Evolutionary conservation across 35 echinoderm and acorn worm species (phyloP), one percentile per base, ranked within the genome.

Genomic region (Heliocidaris erythrogramma): DNA sequence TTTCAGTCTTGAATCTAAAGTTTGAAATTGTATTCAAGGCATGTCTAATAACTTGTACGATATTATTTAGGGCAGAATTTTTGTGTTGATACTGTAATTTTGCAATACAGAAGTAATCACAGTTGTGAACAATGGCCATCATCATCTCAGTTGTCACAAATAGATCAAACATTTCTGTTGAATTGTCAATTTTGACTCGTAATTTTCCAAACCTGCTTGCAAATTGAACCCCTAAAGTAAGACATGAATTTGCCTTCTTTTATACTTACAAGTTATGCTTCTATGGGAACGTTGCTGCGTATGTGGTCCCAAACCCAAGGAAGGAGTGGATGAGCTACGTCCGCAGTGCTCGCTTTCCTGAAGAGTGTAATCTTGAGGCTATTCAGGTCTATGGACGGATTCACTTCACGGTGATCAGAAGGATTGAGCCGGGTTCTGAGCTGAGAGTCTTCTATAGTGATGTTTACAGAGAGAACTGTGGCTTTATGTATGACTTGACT

Each of bases 381-480:
- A 49, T 11, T 52, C 91, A 92, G 49, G n/a, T 52, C 47, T 92
- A 92, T 56, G 91, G 91, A 30, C 91, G 91, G 48, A 92, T 92
- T n/a, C n/a, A 92, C 50, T 92, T 92, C 91, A 59, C 49, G 2
- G 49, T 48, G 49, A 92, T 13, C 29, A 30, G 13, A 29, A 48
- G 29, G 31, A 53, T 92, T 4, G 31, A 92, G 32, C 91, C 91
- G 29, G 91, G 91, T n/a, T 5, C 48, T 59, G 91, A 92, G n/a
- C 91, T 92, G 48, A 92, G 13, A 5, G 91, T 92, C 48, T 92
- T 92, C 91, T 92, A 92, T 27, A 92, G 91, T 48, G 49, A 92
- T 30, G 24, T 18, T 13, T 92, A 92, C 91, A 49, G 91, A 30
- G 91, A 92, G 49, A 92, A 92, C 49, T 92, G 91, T 92, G 91